Evolutionary conservation across 2,888 invertebrate genomes (phyloP), one percentile per base, ranked within the genome.

Genomic region (Pyrrhosoma nymphula): DNA sequence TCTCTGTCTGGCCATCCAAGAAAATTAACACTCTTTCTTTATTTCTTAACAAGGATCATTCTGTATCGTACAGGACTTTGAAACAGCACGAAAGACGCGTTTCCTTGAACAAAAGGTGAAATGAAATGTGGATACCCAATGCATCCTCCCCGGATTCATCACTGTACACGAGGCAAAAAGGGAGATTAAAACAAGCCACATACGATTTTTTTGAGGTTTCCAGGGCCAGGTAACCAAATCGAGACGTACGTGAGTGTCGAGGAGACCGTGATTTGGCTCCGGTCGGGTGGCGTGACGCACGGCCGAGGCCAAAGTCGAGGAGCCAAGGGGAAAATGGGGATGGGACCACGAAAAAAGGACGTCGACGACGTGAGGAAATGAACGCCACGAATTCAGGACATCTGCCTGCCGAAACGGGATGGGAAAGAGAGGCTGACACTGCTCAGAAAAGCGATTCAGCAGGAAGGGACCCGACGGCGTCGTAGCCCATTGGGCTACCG

Each of bases 261-360:
- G 35, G 35, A 82, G 35, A 35, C 16, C 82, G 82, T 82, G 82
- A 30, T 82, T 82, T 82, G 82, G 82, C 30, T 14, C 14, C 82
- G 30, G 35, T 35, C 82, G 35, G 30, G 35, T 0, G 82, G 35
- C 82, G 82, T 82, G 82, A 82, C n/a, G 69, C 69, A 69, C n/a
- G 26, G 69, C n/a, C n/a, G 69, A 82, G 82, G 82, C 82, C 82
- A 82, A 82, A 82, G 82, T 82, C 69, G 69, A 69, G 69, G 26
- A 69, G 69, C 26, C 82, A 35, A 35, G 12, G 82, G 14, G 82
- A 16, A 18, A 35, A 23, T n/a, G 82, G 6, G 16, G 16, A 14
- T 14, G 35, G 82, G 16, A 14, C 82, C 14, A 82, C 82, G 82
- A 16, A 20, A 26, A 69, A 26, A n/a, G n/a, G n/a, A 82, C 82